Conservation (phyloP, 2,113 vertebrate species). For the Corythornis madagascariensis region DNA sequence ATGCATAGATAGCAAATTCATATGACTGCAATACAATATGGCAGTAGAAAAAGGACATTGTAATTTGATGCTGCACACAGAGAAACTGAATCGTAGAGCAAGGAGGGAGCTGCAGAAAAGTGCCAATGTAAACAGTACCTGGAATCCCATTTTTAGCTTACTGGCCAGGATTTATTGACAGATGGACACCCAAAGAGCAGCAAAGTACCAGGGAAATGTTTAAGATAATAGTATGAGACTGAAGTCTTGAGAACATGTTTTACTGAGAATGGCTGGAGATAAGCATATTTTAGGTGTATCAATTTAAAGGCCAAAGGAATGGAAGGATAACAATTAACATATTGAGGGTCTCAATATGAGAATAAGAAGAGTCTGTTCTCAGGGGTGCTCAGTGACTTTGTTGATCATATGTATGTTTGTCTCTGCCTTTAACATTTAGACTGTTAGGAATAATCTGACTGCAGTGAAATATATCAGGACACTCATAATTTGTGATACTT, state of each 20-base stretch:
- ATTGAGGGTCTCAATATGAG: neutral
- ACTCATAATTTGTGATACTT: neutral
- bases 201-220: neutral
- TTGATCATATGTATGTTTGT: neutral
- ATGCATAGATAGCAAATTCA: neutral
- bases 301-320: neutral
- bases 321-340: neutral
- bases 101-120: neutral
- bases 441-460: neutral
- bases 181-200: neutral
- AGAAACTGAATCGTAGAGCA: neutral
- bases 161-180: neutral
- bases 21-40: slow-evolving; percentile 25
- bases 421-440: neutral
- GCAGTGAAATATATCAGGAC: neutral
- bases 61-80: slow-evolving; percentile 28
- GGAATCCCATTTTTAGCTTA: slow-evolving; percentile 19
- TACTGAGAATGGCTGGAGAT: neutral
- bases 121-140: neutral
- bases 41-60: slow-evolving; percentile 10
- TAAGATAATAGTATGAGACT: neutral
- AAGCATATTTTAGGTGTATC: neutral
- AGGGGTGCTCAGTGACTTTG: neutral
- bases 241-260: neutral
- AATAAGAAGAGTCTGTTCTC: neutral